Base-by-base conservation (phyloP, 2,113 vertebrate species). In the Bolborhynchus lineola region DNA sequence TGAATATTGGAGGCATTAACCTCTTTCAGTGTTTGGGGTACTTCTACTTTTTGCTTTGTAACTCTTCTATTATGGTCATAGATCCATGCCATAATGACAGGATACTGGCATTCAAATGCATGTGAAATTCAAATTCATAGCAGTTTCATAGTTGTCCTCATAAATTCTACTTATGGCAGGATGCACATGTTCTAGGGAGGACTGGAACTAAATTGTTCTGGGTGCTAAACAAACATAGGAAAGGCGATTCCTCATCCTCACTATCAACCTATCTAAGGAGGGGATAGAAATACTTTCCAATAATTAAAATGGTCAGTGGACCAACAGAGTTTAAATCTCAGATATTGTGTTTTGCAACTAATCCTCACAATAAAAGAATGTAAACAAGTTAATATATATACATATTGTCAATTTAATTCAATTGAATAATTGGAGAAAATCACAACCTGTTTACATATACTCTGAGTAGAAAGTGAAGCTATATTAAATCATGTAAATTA, bases 401-500 rank as follows among this genome's bases (percentile, higher is more conserved):
- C 64, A 86, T 79, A 92, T 82, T 90, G 42, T 94, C 93, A 93
- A 92, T 88, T 78, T 92, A 95, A 86, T 94, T 94, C 80, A 59
- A 86, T 93, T 92, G 93, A 97, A 83, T 94, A 95, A 94, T 95
- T 88, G 94, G 82, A 86, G 82, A 95, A 97, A 96, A 96, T 97
- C 92, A 86, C 87, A 92, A 88, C 82, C 50, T 95, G 92, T 95
- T 96, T 95, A 88, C 81, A 76, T 50, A 92, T 44, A 86, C 42
- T 95, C 31, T 47, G 94, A 96, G 88, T 68, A 95, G 92, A 95
- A 93, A 96, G 90, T 89, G 77, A 96, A 90, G 88, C 79, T 92
- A 62, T 81, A 95, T 92, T 96, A 94, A 96, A 94, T 94, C 88
- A 95, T 79, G 91, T 89, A 97, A 96, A 96, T 96, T 96, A 92